Evolutionary conservation across 2,888 invertebrate genomes (phyloP), one percentile per base, ranked within the genome.

Genomic region (Heliconius ethilla): DNA sequence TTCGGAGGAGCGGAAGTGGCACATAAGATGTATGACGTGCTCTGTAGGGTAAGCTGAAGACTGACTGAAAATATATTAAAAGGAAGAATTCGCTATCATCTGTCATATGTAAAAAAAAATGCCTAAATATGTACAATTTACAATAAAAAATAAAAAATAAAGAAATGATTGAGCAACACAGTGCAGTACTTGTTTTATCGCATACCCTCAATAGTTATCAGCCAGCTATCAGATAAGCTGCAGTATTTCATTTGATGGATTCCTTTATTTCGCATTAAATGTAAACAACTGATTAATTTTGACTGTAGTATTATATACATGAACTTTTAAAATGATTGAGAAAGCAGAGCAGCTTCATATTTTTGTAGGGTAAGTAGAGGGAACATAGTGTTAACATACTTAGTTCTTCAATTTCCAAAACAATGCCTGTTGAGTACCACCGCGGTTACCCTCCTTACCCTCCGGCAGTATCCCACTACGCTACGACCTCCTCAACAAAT

Each of bases 1-100:
- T 94, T 94, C 76, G 90, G 87, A 18, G 94, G 94, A 0, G 86
- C 87, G 3, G 94, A 94, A 82, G 90, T 94, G 0, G 85, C 92
- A 0, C 89, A 91, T 51, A 92, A 90, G 77, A 91, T 91, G 86
- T 94, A 94, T 51, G 94, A 94, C 74, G 94, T 94, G 2, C 80
- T 94, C 33, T 92, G 93, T 78, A 85, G 93, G 69, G 83, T 90
- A 37, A 90, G 92, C 83, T 92, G 89, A 85, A 66, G 66, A 73
- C 66, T 45, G 77, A 59, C n/a, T 7, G 7, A 27, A 37, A 70
- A 11, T 65, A 10, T 11, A 74, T 69, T 40, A 65, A 73, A 63
- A n/a, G 72, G 55, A 66, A 72, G n/a, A n/a, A 29, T 59, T 59
- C 27, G 45, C 13, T 29, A 9, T 33, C 22, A 22, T 22, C n/a